A percentile compares a stretch with the other conserved stretches of the same genome.
phyloP scores from a whole-genome alignment of 1,140 invertebrate species.

The Bombus polaris region DNA sequence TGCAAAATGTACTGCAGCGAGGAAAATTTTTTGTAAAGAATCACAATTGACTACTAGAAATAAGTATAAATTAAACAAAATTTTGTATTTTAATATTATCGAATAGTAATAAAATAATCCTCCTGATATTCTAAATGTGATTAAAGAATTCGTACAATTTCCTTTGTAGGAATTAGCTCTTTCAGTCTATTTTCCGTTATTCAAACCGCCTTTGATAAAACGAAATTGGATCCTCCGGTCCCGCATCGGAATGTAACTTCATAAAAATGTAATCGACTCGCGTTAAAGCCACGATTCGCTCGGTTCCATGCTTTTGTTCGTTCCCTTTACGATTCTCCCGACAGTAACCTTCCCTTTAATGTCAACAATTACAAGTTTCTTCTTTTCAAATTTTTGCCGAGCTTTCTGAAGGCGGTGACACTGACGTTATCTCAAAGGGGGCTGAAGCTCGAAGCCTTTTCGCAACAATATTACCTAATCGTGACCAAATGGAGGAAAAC shows the following conservation, averaged over 20 bases:
- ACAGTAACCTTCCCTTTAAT: slow-evolving; percentile 24
- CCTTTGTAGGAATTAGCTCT: not conserved
- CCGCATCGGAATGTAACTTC: slow-evolving; percentile 11
- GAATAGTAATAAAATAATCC: not conserved
- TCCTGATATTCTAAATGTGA: not conserved
- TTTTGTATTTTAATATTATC: too few relatives aligned
- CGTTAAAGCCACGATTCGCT: slow-evolving; percentile 4
- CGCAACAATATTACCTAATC: slow-evolving; percentile 12
- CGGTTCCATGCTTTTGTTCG: slow-evolving; percentile 2
- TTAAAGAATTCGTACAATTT: not conserved
- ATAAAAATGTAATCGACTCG: slow-evolving; percentile 10
- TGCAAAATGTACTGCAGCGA: too few relatives aligned
- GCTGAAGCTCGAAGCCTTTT: not conserved
- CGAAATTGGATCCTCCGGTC: not conserved
- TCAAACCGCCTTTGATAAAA: not conserved
- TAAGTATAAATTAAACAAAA: too few relatives aligned
- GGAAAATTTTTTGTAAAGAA: too few relatives aligned
- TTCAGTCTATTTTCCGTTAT: not conserved
- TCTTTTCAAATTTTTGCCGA: slow-evolving; percentile 5
- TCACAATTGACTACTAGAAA: too few relatives aligned
- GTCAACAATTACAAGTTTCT: slow-evolving; percentile 42
- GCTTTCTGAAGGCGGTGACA: not conserved
- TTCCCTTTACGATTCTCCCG: not conserved
- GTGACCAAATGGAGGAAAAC: too few relatives aligned
- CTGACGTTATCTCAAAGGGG: not conserved